Evolutionary conservation across 2,888 invertebrate genomes (phyloP).

Genomic region (Chrysomela aeneicollis): DNA sequence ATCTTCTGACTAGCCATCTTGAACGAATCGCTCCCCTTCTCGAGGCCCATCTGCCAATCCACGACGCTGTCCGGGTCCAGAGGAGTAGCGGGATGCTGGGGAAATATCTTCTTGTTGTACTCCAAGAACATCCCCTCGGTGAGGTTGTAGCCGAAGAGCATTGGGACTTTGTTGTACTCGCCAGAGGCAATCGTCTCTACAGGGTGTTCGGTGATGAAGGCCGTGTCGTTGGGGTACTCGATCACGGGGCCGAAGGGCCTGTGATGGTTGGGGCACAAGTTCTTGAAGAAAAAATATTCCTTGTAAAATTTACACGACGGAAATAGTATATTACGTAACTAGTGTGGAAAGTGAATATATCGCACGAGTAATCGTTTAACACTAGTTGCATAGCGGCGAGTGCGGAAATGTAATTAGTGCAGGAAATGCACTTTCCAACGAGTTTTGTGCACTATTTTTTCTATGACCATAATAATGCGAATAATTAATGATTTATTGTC

Average conservation of each 20-base stretch:
- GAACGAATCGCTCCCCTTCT: neutral
- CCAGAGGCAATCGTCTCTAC: conserved; percentile 50
- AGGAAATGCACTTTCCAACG: no score
- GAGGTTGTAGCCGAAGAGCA: conserved; percentile 53
- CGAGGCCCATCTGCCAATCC: neutral
- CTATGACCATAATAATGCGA: no score
- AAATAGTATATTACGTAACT: no score
- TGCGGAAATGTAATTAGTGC: no score
- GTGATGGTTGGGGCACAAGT: neutral
- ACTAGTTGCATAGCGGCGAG: no score
- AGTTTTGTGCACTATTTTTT: no score
- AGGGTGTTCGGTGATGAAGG: conserved; percentile 52
- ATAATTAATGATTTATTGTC: no score
- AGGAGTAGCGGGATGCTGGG: neutral
- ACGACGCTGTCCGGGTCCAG: neutral
- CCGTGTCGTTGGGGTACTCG: conserved; percentile 26
- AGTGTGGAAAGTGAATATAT: no score
- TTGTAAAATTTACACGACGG: no score
- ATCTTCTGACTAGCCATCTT: neutral
- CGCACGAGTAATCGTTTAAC: no score
- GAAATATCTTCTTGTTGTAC: conserved; percentile 11
- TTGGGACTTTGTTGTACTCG: conserved; percentile 54
- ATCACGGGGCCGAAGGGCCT: conserved; percentile 12
- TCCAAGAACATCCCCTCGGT: conserved; percentile 43
- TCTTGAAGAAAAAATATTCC: neutral